A percentile compares a stretch with the other conserved stretches of the same genome.
Evolutionary conservation across 2,888 invertebrate genomes (phyloP).

Genomic region (Laothoe populi): DNA sequence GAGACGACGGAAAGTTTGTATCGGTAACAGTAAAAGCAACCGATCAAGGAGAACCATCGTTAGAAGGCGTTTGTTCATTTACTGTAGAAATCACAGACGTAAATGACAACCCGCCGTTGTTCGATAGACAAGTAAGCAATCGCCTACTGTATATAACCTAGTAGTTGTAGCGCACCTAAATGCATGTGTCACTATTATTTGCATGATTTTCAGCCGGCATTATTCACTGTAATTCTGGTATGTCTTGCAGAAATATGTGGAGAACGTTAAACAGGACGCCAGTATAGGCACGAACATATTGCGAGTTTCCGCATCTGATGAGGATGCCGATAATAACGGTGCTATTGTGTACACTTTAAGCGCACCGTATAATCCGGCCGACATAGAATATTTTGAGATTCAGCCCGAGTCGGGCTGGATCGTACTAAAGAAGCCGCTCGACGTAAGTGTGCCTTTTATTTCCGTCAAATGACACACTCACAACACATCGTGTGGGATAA

Average conservation of each 20-base stretch:
- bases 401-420: conserved; percentile 99
- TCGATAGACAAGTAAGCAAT: conserved; percentile 94
- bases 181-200: conserved; percentile 36
- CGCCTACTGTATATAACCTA: conserved; percentile 35
- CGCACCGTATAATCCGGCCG: conserved; percentile 94
- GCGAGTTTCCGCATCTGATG: conserved; percentile 97
- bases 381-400: conserved; percentile 97
- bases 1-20: conserved; percentile 98
- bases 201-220: conserved; percentile 53
- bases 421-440: conserved; percentile 96
- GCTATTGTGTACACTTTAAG: conserved; percentile 96
- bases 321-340: conserved; percentile 98
- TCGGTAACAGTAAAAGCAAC: conserved; percentile 99
- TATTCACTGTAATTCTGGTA: conserved; percentile 52
- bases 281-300: conserved; percentile 97
- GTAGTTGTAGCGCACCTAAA: conserved; percentile 39
- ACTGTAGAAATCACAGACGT: conserved; percentile 99
- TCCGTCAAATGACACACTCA: conserved; percentile 28
- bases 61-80: conserved; percentile 99
- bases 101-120: conserved; percentile 98
- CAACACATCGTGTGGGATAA: conserved; percentile 54
- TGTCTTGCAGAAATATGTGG: conserved; percentile 95
- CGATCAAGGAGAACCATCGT: conserved; percentile 98
- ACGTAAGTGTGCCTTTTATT: conserved; percentile 91
- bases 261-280: conserved; percentile 98